Percentiles rank a stretch among this genome's conserved stretches.
Conservation (phyloP, 1,140 invertebrate species). For the Bradynema listronoti region DNA sequence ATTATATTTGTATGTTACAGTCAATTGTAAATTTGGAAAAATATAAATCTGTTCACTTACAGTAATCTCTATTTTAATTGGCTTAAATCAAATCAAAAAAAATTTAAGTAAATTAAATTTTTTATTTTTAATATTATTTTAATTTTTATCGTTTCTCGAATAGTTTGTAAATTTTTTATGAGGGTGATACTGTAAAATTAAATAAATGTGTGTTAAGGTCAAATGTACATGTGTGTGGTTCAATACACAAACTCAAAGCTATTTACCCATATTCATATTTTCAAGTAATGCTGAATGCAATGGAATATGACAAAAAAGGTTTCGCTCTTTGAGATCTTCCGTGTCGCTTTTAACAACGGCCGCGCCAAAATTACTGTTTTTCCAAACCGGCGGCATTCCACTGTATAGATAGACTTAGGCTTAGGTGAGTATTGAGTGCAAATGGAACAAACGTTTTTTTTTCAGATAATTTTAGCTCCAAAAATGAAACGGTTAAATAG, state of each 20-base stretch:
- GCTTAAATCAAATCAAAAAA: too few relatives aligned
- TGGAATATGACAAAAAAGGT: conserved; percentile 38
- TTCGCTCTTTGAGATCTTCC: conserved; percentile 17
- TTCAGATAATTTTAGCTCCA: too few relatives aligned
- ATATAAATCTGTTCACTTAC: neutral
- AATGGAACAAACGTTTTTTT: too few relatives aligned
- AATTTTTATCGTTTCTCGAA: conserved; percentile 7
- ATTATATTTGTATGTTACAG: neutral
- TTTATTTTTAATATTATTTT: conserved; percentile 3
- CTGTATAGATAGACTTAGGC: too few relatives aligned
- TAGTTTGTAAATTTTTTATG: too few relatives aligned
- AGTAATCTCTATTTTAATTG: conserved; percentile 9
- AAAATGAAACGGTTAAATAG: too few relatives aligned
- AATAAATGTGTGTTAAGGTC: too few relatives aligned
- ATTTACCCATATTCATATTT: conserved; percentile 38
- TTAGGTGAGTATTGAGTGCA: too few relatives aligned
- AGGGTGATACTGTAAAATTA: too few relatives aligned
- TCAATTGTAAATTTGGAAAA: neutral
- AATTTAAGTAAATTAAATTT: neutral
- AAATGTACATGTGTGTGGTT: neutral
- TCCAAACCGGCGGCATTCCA: too few relatives aligned
- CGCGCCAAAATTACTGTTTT: neutral
- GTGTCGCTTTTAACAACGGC: neutral
- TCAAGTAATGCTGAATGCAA: conserved; percentile 32
- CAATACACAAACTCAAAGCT: neutral